Evolutionary conservation across 2,888 invertebrate genomes (phyloP).

Genomic region (Hyalella azteca): DNA sequence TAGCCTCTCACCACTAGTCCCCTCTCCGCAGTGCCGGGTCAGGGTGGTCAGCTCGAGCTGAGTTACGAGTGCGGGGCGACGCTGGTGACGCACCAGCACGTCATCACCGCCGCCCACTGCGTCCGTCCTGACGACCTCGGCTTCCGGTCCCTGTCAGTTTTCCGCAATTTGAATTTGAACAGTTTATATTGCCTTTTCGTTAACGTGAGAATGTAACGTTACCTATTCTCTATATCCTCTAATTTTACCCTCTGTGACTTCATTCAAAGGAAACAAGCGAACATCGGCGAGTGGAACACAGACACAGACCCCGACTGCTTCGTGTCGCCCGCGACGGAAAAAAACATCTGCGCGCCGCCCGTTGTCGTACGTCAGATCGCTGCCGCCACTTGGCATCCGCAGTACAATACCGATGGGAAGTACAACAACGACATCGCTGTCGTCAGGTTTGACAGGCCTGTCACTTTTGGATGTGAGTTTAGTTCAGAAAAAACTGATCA

Average conservation of each 20-base stretch:
- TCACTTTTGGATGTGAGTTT: constrained; percentile 1
- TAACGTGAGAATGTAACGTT: too few species aligned
- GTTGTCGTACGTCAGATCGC: not conserved
- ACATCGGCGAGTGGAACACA: constrained; percentile 26
- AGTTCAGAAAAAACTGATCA: not conserved
- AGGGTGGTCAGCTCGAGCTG: not conserved
- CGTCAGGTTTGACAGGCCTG: constrained; percentile 1
- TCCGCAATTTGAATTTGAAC: too few species aligned
- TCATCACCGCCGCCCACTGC: constrained; percentile 47
- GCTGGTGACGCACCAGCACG: not conserved
- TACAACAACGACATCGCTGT: constrained; percentile 39
- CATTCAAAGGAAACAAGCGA: not conserved
- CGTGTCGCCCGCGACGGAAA: not conserved
- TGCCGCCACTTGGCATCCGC: constrained; percentile 14
- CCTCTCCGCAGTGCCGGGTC: not conserved
- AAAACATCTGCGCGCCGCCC: not conserved
- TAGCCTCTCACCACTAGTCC: not conserved
- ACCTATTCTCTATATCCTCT: too few species aligned
- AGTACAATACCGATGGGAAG: constrained; percentile 6
- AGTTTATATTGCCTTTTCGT: too few species aligned
- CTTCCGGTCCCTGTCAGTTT: not conserved
- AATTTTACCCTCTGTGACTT: too few species aligned
- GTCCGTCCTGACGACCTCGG: constrained; percentile 64
- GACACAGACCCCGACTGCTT: not conserved
- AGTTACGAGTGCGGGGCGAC: constrained; percentile 62